Conservation (phyloP, 2,113 vertebrate genomes). For the Cygnus buccinator region DNA sequence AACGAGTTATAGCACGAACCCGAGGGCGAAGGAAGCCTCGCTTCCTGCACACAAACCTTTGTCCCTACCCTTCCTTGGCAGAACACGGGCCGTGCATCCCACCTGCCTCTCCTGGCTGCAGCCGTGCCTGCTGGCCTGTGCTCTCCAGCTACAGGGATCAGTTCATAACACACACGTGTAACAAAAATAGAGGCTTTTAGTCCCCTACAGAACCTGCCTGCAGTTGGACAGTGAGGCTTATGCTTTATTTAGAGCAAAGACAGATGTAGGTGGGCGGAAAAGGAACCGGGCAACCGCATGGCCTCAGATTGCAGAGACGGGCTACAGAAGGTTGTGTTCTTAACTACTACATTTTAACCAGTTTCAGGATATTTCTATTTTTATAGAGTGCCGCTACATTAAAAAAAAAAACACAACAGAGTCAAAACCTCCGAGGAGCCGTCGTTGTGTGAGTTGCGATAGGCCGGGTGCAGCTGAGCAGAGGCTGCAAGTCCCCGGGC, state of each 20-base stretch:
- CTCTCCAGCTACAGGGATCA: background rate
- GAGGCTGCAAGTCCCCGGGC: background rate
- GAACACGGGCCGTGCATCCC: accelerated
- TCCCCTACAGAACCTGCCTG: background rate
- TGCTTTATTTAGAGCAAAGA: background rate
- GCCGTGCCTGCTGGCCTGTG: background rate
- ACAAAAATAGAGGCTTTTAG: background rate
- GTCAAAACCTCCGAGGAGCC: background rate
- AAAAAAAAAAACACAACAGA: background rate
- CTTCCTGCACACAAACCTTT: background rate
- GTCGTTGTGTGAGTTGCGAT: background rate
- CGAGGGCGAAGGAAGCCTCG: background rate
- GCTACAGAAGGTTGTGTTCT: background rate
- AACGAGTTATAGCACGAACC: background rate
- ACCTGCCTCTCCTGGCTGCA: background rate
- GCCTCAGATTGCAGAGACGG: background rate
- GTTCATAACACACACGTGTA: background rate
- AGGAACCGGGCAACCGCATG: background rate
- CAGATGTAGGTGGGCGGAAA: background rate
- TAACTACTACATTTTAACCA: background rate
- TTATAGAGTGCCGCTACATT: background rate
- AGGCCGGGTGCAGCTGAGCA: background rate
- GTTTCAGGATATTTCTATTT: background rate
- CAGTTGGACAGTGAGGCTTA: no score
- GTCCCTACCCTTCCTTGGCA: background rate